Evolutionary conservation across 2,797 vertebrate species (phyloP).

Genomic region (Spinus pinus): DNA sequence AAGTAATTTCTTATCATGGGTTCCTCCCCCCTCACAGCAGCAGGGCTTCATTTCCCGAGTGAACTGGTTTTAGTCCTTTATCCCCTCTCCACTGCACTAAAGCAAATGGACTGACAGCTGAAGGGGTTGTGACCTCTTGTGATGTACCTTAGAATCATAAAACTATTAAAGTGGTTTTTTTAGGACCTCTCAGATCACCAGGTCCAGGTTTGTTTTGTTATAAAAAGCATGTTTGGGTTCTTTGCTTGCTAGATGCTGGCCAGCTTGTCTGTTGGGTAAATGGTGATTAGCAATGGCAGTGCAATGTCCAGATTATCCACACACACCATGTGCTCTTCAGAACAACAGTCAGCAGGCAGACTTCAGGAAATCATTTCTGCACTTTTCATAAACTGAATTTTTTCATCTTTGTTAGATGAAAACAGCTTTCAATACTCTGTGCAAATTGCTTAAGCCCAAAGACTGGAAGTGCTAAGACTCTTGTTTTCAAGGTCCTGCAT

Average conservation of each 20-base stretch:
- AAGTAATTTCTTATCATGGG: not conserved
- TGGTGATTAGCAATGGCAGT: not conserved
- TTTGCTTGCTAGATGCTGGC: not conserved
- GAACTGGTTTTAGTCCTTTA: not conserved
- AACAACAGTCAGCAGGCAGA: not conserved
- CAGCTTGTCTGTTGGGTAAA: not conserved
- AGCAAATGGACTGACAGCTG: not conserved
- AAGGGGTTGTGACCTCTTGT: not conserved
- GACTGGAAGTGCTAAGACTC: not conserved
- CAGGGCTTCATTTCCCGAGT: not conserved
- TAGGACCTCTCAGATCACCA: not conserved
- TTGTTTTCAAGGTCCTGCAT: not conserved
- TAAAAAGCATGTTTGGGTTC: not conserved
- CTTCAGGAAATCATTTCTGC: not conserved
- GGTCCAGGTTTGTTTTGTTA: not conserved
- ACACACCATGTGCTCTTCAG: not conserved
- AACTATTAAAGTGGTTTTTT: not conserved
- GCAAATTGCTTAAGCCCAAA: constrained; percentile 7
- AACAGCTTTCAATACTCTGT: not conserved
- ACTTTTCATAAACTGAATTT: not conserved
- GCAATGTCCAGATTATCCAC: not conserved
- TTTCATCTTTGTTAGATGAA: not conserved
- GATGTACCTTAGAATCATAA: not conserved
- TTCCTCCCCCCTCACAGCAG: not conserved
- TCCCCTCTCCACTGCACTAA: not conserved